Base-by-base conservation (phyloP, 1,140 invertebrate genomes). In the Subanguina moxae region DNA sequence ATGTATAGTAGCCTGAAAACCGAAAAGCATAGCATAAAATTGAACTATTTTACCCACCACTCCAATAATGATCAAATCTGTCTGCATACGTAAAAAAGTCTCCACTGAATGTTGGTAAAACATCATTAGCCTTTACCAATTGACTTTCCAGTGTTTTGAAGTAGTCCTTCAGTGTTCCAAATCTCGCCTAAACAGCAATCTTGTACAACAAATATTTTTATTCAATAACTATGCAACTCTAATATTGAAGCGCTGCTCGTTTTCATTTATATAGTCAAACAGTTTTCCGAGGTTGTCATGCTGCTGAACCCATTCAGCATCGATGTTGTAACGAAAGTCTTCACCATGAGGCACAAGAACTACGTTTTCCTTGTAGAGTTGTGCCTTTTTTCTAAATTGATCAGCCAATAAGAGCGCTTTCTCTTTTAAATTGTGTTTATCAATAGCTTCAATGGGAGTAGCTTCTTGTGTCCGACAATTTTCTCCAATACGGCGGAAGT, bases 11-110 rank as follows among this genome's bases (percentile, higher is more conserved):
- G 1, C 94, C 95, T 78, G 57, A 59, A 71, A 66, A 61, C 1
- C 48, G 3, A 52, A 7, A 15, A 52, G 17, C 17, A 15, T 21
- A 25, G 17, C n/a, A 52, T 52, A 56, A 52, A 52, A 15, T 52
- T 15, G 15, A 52, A 15, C 17, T 52, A 5, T 52, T 1, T 27
- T 72, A 63, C 23, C 62, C 72, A 78, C 77, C 80, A 84, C 91
- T 96, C 94, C 94, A 98, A 83, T 98, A 98, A 84, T 97, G 91
- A 85, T 97, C 90, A 82, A 92, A 90, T 46, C 91, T 85, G 83
- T 98, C 95, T 0, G 95, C 90, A 84, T 99, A 99, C 0, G 94
- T 96, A 82, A 97, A 98, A 83, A 98, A 98, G 83, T 99, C 95
- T 0, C 95, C 95, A 23, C 89, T 89, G 0, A 98, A 85, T 8